Evolutionary conservation across 2,888 invertebrate genomes (phyloP).

Genomic region (Portevinia maculata): DNA sequence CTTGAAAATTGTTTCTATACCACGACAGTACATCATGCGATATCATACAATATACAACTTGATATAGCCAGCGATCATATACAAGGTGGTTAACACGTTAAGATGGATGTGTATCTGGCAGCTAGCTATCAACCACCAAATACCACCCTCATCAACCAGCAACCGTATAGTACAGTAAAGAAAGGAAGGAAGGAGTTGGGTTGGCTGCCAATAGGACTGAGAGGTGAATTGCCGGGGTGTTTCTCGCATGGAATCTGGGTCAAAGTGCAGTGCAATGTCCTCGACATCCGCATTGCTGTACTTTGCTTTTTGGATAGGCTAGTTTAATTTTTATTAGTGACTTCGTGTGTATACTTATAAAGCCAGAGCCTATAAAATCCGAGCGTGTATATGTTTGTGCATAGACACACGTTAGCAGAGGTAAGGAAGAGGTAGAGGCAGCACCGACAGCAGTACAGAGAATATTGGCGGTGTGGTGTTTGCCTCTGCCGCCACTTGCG

Average conservation of each 20-base stretch:
- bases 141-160: slow-evolving; percentile 78
- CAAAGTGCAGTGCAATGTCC: slow-evolving; percentile 83
- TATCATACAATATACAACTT: not conserved
- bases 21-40: slow-evolving; percentile 11
- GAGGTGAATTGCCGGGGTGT: slow-evolving; percentile 65
- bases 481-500: slow-evolving; percentile 36
- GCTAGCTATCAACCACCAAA: slow-evolving; percentile 79
- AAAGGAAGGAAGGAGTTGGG: slow-evolving; percentile 36
- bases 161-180: not conserved
- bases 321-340: slow-evolving; percentile 79
- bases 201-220: slow-evolving; percentile 22
- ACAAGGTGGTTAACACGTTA: slow-evolving; percentile 74
- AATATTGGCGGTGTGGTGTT: slow-evolving; percentile 52
- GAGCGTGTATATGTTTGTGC: slow-evolving; percentile 8
- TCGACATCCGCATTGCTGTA: slow-evolving; percentile 83
- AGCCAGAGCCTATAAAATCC: slow-evolving; percentile 7
- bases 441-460: slow-evolving; percentile 23
- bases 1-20: slow-evolving; percentile 56
- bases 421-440: slow-evolving; percentile 2
- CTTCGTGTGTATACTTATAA: slow-evolving; percentile 75
- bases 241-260: slow-evolving; percentile 80
- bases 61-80: slow-evolving; percentile 44
- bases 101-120: slow-evolving; percentile 74
- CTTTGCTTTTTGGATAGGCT: slow-evolving; percentile 80
- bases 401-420: slow-evolving; percentile 38